Percentiles rank a stretch among this genome's conserved stretches.
Conservation (phyloP, 2,113 vertebrate species). For the Hipposideros armiger region DNA sequence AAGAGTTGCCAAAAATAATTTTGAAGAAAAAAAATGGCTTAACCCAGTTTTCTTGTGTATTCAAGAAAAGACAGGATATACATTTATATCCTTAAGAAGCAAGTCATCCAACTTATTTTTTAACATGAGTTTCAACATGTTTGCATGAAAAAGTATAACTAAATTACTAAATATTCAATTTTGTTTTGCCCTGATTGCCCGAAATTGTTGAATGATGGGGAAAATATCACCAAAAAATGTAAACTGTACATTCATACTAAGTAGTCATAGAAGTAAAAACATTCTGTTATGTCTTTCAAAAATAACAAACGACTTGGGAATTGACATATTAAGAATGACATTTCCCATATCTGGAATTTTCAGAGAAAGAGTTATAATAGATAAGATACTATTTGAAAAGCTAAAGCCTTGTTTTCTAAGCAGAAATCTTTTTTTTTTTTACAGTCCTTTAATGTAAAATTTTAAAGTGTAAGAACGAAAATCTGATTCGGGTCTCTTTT, state of each 20-base stretch:
- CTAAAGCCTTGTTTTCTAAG: not conserved
- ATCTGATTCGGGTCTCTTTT: not conserved
- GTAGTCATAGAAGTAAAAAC: constrained; percentile 48
- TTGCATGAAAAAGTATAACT: constrained; percentile 59
- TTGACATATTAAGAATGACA: constrained; percentile 20
- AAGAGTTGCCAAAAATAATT: constrained; percentile 80
- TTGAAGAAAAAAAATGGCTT: constrained; percentile 67
- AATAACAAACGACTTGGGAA: constrained; percentile 14
- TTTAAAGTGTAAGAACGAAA: not conserved
- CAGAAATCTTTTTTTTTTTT: not conserved
- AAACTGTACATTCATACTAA: not conserved
- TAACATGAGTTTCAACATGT: constrained; percentile 58
- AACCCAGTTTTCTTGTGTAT: constrained; percentile 73
- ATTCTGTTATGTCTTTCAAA: constrained; percentile 43
- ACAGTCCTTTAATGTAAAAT: not conserved
- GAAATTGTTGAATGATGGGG: constrained; percentile 17
- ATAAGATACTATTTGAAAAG: constrained; percentile 1
- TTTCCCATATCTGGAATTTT: constrained; percentile 35
- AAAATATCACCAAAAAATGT: constrained; percentile 4
- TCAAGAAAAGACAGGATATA: constrained; percentile 76
- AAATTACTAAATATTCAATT: constrained; percentile 35
- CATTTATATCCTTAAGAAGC: constrained; percentile 69
- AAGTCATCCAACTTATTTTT: constrained; percentile 42
- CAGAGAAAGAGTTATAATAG: not conserved
- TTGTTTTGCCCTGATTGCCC: constrained; percentile 26